These are phyloP conservation scores for Marronus borbonicus DNA, from an alignment of 2,888 invertebrate species.

Conservation along the genomic window DNA sequence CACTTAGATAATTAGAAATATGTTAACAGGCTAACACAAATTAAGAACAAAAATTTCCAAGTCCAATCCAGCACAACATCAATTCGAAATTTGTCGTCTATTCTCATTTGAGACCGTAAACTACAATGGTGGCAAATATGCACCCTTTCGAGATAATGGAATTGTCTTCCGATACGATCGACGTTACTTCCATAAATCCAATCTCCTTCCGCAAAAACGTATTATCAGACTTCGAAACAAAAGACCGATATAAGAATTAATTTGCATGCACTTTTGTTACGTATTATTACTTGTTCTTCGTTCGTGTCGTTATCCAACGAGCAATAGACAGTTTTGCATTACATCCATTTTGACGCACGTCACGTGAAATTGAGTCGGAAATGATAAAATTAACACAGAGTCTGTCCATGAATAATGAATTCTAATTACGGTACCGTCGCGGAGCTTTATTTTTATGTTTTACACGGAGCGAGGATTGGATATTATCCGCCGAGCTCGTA, in stretches of 20 bases:
- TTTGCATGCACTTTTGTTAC: constrained; percentile 18
- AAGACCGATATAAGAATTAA: constrained; percentile 23
- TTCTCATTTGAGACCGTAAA: neutral
- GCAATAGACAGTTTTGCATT: constrained; percentile 13
- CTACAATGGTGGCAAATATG: constrained; percentile 10
- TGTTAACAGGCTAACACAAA: too few species aligned
- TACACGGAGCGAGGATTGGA: constrained; percentile 27
- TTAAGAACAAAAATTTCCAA: too few species aligned
- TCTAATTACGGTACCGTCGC: constrained; percentile 39
- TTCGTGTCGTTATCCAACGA: neutral
- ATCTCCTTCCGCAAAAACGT: constrained; percentile 6
- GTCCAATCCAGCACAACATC: too few species aligned
- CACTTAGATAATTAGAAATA: too few species aligned
- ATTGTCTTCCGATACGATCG: constrained; percentile 10
- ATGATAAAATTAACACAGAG: constrained; percentile 42
- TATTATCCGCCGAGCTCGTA: constrained; percentile 15
- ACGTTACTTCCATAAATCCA: constrained; percentile 19
- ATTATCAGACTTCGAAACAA: constrained; percentile 19
- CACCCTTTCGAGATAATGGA: neutral
- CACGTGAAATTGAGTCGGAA: constrained; percentile 40
- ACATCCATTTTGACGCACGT: constrained; percentile 24
- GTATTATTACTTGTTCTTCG: constrained; percentile 10
- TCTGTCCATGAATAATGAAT: constrained; percentile 44
- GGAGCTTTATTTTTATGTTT: constrained; percentile 38
- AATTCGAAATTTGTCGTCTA: neutral